Evolutionary conservation across 2,797 vertebrate genomes (phyloP), one percentile per base, ranked within the genome.

Genomic region (Psittacula derbiana): DNA sequence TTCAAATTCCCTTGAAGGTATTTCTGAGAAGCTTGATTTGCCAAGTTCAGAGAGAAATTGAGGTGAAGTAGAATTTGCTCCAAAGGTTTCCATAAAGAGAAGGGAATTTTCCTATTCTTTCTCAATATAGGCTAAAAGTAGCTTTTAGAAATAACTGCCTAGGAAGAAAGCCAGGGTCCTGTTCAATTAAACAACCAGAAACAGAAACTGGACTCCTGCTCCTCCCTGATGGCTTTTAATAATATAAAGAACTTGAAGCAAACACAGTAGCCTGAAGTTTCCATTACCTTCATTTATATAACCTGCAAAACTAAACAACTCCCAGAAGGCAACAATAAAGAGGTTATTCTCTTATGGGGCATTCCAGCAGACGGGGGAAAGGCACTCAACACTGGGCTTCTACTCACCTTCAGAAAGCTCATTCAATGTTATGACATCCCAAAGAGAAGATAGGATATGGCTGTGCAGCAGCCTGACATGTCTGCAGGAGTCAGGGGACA

Each of bases 381-480:
- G 38, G 44, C 12, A 52, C n/a, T 62, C 12, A 25, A 43, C 25
- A 70, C 5, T 1, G 0, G 44, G 16, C 18, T 70, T 11, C 71
- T 52, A 12, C 41, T 38, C 41, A 12, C 15, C 36, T 60, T 61
- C 71, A 64, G 61, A 47, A 84, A 90, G 24, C 10, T 23, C 27
- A 53, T 27, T 19, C 38, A 65, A 0, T 1, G 4, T 3, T 0
- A 0, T 1, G 15, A 16, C 49, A 81, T 21, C 53, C 46, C 16
- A 16, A 31, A 30, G 8, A 23, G 55, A 46, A 70, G 55, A 40
- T 3, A 14, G 20, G 71, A 62, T 13, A 3, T 3, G 79, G 44
- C 46, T 67, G 41, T 18, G 23, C 27, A 49, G 12, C 41, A 79
- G 46, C 10, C 16, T 40, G 31, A 28, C 21, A 71, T 0, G 8